Evolutionary conservation across 2,113 vertebrate species (phyloP).

Genomic region (Spea multiplicata): DNA sequence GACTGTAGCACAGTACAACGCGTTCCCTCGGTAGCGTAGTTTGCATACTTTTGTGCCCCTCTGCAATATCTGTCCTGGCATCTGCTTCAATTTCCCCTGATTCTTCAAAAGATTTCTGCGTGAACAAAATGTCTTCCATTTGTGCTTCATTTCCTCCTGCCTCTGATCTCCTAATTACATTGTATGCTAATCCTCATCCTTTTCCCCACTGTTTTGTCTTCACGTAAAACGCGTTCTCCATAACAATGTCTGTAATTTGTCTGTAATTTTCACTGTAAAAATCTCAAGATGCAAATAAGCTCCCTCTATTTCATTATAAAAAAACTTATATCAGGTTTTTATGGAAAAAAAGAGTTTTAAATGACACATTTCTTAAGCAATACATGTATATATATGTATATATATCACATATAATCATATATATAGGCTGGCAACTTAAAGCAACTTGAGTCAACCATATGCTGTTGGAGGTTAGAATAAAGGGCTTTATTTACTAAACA

Average conservation of each 20-base stretch:
- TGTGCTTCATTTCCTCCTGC: conserved; percentile 14
- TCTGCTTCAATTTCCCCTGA: conserved; percentile 33
- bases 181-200: conserved; percentile 10
- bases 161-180: conserved; percentile 18
- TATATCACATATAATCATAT: too few species aligned
- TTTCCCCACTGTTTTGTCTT: conserved; percentile 22
- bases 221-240: background rate
- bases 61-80: conserved; percentile 15
- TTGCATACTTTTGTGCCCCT: background rate
- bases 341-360: too few species aligned
- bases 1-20: background rate
- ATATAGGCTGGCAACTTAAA: too few species aligned
- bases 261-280: too few species aligned
- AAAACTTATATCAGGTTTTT: too few species aligned
- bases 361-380: too few species aligned
- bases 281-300: too few species aligned
- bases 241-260: background rate
- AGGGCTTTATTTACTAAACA: too few species aligned
- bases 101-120: conserved; percentile 17
- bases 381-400: too few species aligned
- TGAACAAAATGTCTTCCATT: conserved; percentile 4
- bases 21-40: background rate
- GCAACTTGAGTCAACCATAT: too few species aligned
- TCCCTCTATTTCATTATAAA: too few species aligned
- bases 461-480: too few species aligned